Conservation (phyloP, 2,113 vertebrate genomes). For the Hippolais icterina region DNA sequence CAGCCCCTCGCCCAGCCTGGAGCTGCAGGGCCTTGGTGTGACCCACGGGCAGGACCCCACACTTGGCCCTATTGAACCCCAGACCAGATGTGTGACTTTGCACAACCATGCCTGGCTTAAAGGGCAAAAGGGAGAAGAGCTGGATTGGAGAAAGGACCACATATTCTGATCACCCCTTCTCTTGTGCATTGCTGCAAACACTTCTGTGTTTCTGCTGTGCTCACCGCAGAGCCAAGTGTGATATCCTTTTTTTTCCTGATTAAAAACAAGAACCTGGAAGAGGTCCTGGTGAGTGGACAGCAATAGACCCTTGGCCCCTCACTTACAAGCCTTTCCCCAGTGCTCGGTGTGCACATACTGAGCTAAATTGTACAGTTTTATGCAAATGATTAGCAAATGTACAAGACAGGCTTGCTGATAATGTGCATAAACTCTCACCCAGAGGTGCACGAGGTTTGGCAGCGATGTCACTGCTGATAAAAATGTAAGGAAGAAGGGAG, state of each 20-base stretch:
- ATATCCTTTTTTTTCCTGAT: background rate
- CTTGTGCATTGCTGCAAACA: background rate
- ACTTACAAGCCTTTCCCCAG: background rate
- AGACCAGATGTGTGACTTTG: background rate
- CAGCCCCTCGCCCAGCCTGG: background rate
- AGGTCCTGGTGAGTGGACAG: background rate
- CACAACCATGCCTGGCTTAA: background rate
- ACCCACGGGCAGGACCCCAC: background rate
- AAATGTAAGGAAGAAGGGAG: background rate
- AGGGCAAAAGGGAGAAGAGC: background rate
- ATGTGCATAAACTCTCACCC: background rate
- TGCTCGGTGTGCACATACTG: background rate
- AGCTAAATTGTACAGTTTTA: background rate
- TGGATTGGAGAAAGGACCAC: background rate
- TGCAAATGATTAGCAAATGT: background rate
- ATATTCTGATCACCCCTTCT: background rate
- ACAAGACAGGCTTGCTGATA: background rate
- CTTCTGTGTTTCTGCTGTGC: background rate
- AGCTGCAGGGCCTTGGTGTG: background rate
- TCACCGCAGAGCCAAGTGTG: background rate
- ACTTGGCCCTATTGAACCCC: fast-evolving
- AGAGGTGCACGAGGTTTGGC: background rate
- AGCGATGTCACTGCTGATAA: background rate
- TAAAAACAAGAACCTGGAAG: background rate
- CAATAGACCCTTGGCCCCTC: background rate